Evolutionary conservation across 2,113 vertebrate species (phyloP), one percentile per base, ranked within the genome.

Genomic region (Globicephala melas): DNA sequence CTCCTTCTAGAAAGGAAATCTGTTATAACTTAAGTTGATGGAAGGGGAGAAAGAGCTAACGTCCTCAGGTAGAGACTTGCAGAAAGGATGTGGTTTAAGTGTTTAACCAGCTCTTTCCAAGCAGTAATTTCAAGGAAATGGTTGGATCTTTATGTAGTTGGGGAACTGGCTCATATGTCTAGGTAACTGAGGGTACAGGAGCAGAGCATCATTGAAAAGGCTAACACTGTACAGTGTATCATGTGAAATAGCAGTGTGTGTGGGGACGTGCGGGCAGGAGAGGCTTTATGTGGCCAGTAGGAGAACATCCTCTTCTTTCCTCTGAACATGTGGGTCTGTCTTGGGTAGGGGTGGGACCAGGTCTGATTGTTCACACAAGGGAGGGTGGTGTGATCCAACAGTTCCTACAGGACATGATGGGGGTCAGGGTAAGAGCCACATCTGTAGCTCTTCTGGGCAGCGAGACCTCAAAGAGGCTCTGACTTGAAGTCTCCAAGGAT

Each of bases 281-380:
- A 53, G 14, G n/a, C n/a, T 26, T 28, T 55, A 71, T 25, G 50
- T 25, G 6, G 11, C 41, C 47, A 50, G 36, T 13, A 38, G 3
- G 26, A 47, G 13, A 60, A 14, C 38, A 50, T 31, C 47, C 2
- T 80, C 14, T 18, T 6, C 77, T 10, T 26, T 55, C 44, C 36
- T 44, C 44, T 71, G n/a, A 89, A 58, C 21, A 73, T 33, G 26
- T 26, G 28, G 12, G 15, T 74, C 44, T 76, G 28, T 67, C 79
- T 89, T 26, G 12, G 14, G 14, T 0, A 25, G 2, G 31, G 1
- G 10, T 31, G 26, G 65, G 14, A 70, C 14, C 20, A 8, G 41
- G 8, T 33, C 33, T 33, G 12, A 14, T 0, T 44, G 38, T 26
- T 38, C 44, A 11, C 10, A 1, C 2, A 5, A 31, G 20, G 17